Evolutionary conservation across 2,797 vertebrate genomes (phyloP), one percentile per base, ranked within the genome.

Genomic region (Tapirus indicus): DNA sequence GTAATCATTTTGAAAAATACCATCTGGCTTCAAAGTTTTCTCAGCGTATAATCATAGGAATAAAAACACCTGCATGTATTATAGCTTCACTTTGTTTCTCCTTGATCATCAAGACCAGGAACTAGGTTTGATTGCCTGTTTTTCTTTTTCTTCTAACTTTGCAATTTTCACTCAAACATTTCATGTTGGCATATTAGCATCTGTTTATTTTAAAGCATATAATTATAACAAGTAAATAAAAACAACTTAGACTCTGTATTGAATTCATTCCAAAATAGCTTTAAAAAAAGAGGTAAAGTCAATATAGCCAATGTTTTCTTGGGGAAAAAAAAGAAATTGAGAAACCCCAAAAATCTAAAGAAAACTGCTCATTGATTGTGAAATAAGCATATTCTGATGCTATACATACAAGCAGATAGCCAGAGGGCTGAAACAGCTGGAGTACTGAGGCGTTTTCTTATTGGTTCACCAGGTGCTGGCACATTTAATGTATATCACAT

Each of bases 211-310:
- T 88, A 94, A 82, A 96, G 3, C 32, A 69, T 69, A 16, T 58
- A 79, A 88, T 87, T 92, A 79, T 54, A 32, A 68, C 29, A 97
- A 79, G 94, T 84, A 97, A 95, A 94, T 52, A 87, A 91, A 95
- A 91, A 38, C 49, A 93, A 77, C 1, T 83, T 88, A 21, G 25
- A 41, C 2, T 58, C 0, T 80, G 0, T 47, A 69, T 64, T 91
- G 66, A 54, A 84, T 94, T 72, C 32, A 91, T 69, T 91, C 35
- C 14, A 93, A 92, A 96, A 75, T 18, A 79, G 2, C 8, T 66
- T 91, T 0, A 41, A 88, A 92, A 66, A 60, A 82, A 78, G 10
- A 66, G 14, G 14, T 49, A 68, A 97, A 78, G 18, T 78, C 6
- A 74, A 60, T 69, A 79, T 27, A 58, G 9, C 2, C 16, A 77